A percentile compares a stretch with the other conserved stretches of the same genome.
Evolutionary conservation across 2,888 invertebrate genomes (phyloP).

Genomic region (Coelinius sp.): DNA sequence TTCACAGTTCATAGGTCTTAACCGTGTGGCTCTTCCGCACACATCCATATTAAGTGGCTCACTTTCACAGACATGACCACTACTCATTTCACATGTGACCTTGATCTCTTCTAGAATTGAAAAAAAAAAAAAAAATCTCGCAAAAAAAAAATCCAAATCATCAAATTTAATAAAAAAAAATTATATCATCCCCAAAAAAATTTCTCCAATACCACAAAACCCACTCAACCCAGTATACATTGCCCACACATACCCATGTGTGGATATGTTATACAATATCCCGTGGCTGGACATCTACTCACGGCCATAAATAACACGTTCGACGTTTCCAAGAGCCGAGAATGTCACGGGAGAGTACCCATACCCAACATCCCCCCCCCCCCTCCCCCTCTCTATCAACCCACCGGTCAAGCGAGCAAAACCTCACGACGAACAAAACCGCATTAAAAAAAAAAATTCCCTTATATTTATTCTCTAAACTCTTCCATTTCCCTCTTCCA

Average conservation of each 20-base stretch:
- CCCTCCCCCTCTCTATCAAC: slow-evolving; percentile 5
- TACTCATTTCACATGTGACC: slow-evolving; percentile 39
- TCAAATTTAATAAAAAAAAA: slow-evolving; percentile 13
- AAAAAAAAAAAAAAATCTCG: slow-evolving; percentile 37
- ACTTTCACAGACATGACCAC: slow-evolving; percentile 51
- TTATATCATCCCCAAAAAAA: not conserved
- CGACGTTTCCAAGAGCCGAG: slow-evolving; percentile 44
- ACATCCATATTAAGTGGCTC: slow-evolving; percentile 63
- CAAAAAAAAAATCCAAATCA: not conserved
- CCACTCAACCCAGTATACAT: not conserved
- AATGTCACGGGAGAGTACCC: slow-evolving; percentile 41
- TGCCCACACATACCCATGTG: not conserved
- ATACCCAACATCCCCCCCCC: not conserved
- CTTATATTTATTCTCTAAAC: slow-evolving; percentile 27
- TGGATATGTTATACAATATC: slow-evolving; percentile 24
- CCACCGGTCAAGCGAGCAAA: slow-evolving; percentile 36
- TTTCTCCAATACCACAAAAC: not conserved
- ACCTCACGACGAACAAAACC: slow-evolving; percentile 41
- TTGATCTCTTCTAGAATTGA: slow-evolving; percentile 46
- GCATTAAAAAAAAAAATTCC: not conserved
- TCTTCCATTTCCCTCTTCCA: slow-evolving; percentile 2
- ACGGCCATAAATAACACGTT: slow-evolving; percentile 43
- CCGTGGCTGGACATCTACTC: slow-evolving; percentile 34
- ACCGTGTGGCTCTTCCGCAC: slow-evolving; percentile 56
- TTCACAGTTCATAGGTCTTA: slow-evolving; percentile 61